phyloP scores from a whole-genome alignment of 2,888 invertebrate genomes.

The Trissolcus brochymenae region DNA sequence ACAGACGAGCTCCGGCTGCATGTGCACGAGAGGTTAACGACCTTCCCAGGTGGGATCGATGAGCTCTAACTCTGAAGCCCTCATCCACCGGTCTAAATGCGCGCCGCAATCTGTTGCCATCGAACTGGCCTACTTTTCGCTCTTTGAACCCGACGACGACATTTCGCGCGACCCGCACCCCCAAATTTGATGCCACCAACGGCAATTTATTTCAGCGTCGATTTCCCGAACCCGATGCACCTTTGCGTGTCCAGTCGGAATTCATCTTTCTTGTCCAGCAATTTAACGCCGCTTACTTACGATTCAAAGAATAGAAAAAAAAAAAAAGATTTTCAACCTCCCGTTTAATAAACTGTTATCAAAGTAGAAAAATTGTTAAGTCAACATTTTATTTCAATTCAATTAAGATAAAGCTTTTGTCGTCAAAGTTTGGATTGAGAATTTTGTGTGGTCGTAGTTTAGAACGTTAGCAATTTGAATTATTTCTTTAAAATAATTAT shows the following conservation, averaged over 20 bases:
- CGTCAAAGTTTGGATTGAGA: no score
- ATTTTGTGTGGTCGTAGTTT: no score
- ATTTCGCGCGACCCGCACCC: conserved; percentile 42
- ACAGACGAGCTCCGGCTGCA: conserved; percentile 54
- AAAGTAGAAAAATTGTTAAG: no score
- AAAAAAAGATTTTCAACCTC: no score
- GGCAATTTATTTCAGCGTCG: conserved; percentile 21
- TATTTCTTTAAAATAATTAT: no score
- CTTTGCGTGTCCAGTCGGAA: conserved; percentile 21
- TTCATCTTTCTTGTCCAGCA: conserved; percentile 26
- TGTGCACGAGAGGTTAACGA: conserved; percentile 68
- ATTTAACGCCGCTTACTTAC: no score
- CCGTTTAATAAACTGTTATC: no score
- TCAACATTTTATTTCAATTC: no score
- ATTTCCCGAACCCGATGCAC: conserved; percentile 13
- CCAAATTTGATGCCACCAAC: conserved; percentile 31
- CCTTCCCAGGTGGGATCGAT: conserved; percentile 70
- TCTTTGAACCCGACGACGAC: conserved; percentile 37
- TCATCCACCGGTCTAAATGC: conserved; percentile 59
- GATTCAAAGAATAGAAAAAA: no score
- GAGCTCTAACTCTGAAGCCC: conserved; percentile 65
- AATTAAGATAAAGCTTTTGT: no score
- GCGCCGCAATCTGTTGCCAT: conserved; percentile 57
- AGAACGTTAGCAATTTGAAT: no score
- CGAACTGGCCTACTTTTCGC: conserved; percentile 64